A percentile compares a stretch with the other conserved stretches of the same genome.
These are phyloP conservation scores for Spodoptera littoralis DNA, from an alignment of 2,888 invertebrate species.

Conservation along the genomic window DNA sequence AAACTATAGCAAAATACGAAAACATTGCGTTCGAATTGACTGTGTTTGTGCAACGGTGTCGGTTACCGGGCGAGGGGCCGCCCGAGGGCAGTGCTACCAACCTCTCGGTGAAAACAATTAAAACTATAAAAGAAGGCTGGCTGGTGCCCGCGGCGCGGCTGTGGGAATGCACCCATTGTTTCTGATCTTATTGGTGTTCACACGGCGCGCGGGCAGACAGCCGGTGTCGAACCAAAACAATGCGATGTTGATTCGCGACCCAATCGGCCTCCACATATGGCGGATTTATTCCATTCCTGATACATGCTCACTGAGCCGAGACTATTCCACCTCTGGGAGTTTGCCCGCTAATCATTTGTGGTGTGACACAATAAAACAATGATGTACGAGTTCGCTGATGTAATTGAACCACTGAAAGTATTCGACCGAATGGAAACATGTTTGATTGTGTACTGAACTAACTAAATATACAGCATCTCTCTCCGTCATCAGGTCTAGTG, in stretches of 20 bases:
- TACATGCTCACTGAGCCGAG: slow-evolving; percentile 54
- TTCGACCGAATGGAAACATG: neutral
- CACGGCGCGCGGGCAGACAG: slow-evolving; percentile 56
- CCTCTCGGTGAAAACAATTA: slow-evolving; percentile 85
- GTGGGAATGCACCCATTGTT: slow-evolving; percentile 81
- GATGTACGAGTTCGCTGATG: slow-evolving; percentile 7
- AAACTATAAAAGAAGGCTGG: slow-evolving; percentile 71
- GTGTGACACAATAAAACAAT: slow-evolving; percentile 49
- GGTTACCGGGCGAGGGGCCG: slow-evolving; percentile 63
- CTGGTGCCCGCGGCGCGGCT: slow-evolving; percentile 75
- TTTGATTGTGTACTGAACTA: too few species aligned
- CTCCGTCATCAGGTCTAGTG: too few species aligned
- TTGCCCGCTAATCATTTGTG: slow-evolving; percentile 48
- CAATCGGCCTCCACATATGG: slow-evolving; percentile 60
- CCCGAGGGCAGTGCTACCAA: slow-evolving; percentile 78
- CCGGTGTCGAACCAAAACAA: slow-evolving; percentile 61
- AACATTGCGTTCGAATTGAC: slow-evolving; percentile 62
- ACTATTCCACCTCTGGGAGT: slow-evolving; percentile 55
- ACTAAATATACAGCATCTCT: too few species aligned
- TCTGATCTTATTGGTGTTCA: slow-evolving; percentile 68
- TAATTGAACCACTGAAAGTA: slow-evolving; percentile 9
- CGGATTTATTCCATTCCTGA: slow-evolving; percentile 59
- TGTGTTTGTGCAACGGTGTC: slow-evolving; percentile 69
- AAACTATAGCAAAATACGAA: slow-evolving; percentile 60
- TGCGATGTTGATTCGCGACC: slow-evolving; percentile 59